phyloP scores from a whole-genome alignment of 2,797 vertebrate species.

The Periophthalmus magnuspinnatus region DNA sequence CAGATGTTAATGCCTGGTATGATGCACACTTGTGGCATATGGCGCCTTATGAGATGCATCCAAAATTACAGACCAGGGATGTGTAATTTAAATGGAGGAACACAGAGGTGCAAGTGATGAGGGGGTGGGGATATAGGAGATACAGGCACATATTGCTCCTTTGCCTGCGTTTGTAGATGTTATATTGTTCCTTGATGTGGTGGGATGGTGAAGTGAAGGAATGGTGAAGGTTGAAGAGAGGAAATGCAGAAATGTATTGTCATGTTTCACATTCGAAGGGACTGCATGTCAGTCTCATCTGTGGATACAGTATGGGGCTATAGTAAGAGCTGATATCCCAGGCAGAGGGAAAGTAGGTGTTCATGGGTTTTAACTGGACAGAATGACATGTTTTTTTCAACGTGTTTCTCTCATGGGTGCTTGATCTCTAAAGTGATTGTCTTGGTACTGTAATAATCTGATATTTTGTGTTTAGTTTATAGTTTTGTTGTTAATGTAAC shows the following conservation, averaged over 20 bases:
- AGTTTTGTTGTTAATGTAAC: too few species aligned
- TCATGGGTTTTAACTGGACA: too few species aligned
- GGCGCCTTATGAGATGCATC: conserved; percentile 32
- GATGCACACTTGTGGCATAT: conserved; percentile 49
- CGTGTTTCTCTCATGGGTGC: too few species aligned
- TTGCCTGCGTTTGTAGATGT: conserved; percentile 31
- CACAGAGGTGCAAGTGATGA: conserved; percentile 15
- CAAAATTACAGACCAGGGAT: conserved; percentile 34
- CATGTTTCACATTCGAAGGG: conserved; percentile 35
- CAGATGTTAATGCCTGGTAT: conserved; percentile 52
- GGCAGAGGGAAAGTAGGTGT: too few species aligned
- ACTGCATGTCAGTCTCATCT: conserved; percentile 47
- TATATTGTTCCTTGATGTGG: not conserved
- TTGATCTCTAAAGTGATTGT: too few species aligned
- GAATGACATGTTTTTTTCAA: too few species aligned
- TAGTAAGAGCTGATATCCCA: conserved; percentile 22
- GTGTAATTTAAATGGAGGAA: conserved; percentile 20
- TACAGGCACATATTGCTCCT: conserved; percentile 21
- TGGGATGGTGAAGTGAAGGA: conserved; percentile 21
- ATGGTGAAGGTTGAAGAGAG: conserved; percentile 19
- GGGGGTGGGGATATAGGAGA: conserved; percentile 12
- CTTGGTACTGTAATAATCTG: not conserved
- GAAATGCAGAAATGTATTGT: conserved; percentile 15
- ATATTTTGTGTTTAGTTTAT: too few species aligned
- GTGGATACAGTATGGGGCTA: not conserved